Conservation (phyloP, 1,140 invertebrate genomes). For the Nasonia giraulti region DNA sequence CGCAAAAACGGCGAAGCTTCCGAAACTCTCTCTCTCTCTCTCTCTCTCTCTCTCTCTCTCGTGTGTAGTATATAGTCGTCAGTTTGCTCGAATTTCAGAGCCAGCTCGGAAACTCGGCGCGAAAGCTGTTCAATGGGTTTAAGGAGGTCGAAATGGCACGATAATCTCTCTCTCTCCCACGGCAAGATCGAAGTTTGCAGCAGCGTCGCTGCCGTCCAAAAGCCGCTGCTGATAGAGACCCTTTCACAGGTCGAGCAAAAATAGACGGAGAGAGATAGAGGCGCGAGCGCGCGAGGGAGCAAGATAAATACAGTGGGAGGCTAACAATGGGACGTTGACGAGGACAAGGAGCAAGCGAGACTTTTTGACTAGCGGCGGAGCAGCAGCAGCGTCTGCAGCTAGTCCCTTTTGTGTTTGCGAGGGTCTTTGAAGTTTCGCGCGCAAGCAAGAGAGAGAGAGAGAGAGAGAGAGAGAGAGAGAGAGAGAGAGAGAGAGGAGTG, state of each 20-base stretch:
- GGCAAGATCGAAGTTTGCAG: constrained; percentile 21
- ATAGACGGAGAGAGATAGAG: not conserved
- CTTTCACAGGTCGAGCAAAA: constrained; percentile 12
- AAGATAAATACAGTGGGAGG: not conserved
- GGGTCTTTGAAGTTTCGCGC: constrained; percentile 46
- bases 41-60: too few species aligned
- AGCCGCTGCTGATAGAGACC: constrained; percentile 10
- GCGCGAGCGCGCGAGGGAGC: not conserved
- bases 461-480: constrained; percentile 11
- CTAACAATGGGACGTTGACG: constrained; percentile 45
- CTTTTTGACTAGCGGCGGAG: constrained; percentile 39
- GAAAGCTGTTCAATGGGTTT: constrained; percentile 35
- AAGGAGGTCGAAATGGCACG: constrained; percentile 45
- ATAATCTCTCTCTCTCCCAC: constrained; percentile 29
- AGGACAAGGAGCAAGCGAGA: constrained; percentile 29
- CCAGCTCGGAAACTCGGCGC: constrained; percentile 4
- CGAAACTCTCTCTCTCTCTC: not conserved
- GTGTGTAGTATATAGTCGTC: not conserved
- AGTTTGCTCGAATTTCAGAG: constrained; percentile 30
- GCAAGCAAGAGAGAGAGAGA: too few species aligned
- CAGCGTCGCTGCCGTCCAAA: constrained; percentile 24
- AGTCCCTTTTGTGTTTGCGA: constrained; percentile 41
- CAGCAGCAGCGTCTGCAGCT: constrained; percentile 15
- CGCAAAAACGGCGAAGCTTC: not conserved
- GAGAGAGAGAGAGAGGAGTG: constrained; percentile 24